Evolutionary conservation across 2,113 vertebrate genomes (phyloP).

Genomic region (Struthio camelus): DNA sequence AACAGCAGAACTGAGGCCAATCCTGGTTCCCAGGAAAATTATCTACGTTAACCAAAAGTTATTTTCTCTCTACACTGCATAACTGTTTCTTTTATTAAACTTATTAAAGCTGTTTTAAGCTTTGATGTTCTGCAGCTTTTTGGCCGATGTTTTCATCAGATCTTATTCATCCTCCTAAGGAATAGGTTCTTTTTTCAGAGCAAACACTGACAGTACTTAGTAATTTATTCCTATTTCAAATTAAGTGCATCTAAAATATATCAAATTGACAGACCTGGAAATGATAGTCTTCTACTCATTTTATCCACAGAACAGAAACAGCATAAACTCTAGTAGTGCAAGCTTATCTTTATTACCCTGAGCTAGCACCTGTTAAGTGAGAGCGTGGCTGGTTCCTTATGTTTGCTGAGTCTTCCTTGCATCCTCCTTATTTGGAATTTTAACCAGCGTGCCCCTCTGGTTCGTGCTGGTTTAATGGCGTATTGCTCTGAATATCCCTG

Average conservation of each 20-base stretch:
- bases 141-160: conserved; percentile 14
- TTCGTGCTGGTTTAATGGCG: background rate
- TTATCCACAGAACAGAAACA: background rate
- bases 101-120: background rate
- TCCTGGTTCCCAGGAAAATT: conserved; percentile 10
- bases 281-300: background rate
- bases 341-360: background rate
- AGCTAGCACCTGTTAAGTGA: background rate
- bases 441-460: background rate
- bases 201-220: background rate
- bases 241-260: background rate
- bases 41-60: background rate
- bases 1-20: background rate
- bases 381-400: background rate
- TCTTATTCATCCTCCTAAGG: background rate
- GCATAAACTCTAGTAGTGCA: background rate
- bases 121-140: conserved; percentile 48
- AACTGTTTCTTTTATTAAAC: conserved; percentile 14
- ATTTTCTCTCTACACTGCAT: background rate
- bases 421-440: background rate
- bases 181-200: background rate
- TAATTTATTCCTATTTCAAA: conserved; percentile 15
- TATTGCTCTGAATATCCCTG: background rate
- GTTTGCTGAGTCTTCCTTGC: background rate
- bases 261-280: background rate